Conservation (phyloP, 2,888 invertebrate genomes). For the Sisyra terminalis region DNA sequence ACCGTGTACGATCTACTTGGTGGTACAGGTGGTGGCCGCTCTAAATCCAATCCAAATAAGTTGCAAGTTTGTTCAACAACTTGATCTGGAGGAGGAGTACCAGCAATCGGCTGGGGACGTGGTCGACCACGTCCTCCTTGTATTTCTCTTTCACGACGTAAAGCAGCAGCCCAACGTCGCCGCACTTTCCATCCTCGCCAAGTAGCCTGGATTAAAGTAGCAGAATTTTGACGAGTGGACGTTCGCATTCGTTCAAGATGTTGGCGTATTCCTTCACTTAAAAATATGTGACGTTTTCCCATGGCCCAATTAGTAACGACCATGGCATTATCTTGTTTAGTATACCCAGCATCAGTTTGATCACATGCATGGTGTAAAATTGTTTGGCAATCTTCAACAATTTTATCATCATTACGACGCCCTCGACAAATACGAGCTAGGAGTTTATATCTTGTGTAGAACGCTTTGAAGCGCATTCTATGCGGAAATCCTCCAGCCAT, state of each 20-base stretch:
- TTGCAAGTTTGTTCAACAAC: conserved; percentile 83
- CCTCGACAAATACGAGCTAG: conserved; percentile 62
- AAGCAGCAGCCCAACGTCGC: conserved; percentile 45
- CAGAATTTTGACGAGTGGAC: conserved; percentile 61
- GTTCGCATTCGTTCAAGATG: conserved; percentile 70
- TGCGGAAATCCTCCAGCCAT: conserved; percentile 94
- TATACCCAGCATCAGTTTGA: conserved; percentile 20
- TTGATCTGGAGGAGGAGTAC: conserved; percentile 73
- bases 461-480: conserved; percentile 86
- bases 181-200: conserved; percentile 71
- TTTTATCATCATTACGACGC: conserved; percentile 49
- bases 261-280: conserved; percentile 85
- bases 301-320: conserved; percentile 62
- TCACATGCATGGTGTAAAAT: conserved; percentile 58
- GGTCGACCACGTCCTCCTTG: conserved; percentile 42
- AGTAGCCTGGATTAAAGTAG: conserved; percentile 65
- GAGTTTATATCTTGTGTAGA: conserved; percentile 71
- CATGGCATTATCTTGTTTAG: conserved; percentile 32
- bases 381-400: conserved; percentile 55
- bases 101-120: conserved; percentile 77
- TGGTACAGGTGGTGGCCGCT: conserved; percentile 83
- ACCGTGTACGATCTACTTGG: conserved; percentile 83
- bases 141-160: conserved; percentile 23
- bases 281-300: conserved; percentile 84
- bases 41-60: conserved; percentile 77